A percentile compares a stretch with the other conserved stretches of the same genome.
Conservation (phyloP, 2,888 invertebrate species). For the Eupeodes luniger region DNA sequence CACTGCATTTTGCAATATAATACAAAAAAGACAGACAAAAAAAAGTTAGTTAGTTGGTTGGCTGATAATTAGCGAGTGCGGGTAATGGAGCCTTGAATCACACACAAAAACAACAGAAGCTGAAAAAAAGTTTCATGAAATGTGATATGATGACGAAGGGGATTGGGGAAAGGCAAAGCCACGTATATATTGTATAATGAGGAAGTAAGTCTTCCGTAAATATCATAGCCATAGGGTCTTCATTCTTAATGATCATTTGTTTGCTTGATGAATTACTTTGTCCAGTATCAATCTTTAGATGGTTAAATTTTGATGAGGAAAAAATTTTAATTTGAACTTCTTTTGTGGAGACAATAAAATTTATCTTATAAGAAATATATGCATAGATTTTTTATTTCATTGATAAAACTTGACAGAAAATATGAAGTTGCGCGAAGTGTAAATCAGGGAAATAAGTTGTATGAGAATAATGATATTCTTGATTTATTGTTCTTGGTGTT, state of each 20-base stretch:
- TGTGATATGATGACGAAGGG: slow-evolving; percentile 26
- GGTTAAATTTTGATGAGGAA: slow-evolving; percentile 24
- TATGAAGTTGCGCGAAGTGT: too few relatives aligned
- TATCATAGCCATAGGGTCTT: background rate
- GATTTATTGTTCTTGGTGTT: too few relatives aligned
- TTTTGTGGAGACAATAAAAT: background rate
- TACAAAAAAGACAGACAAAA: slow-evolving; percentile 2
- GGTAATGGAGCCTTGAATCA: slow-evolving; percentile 40
- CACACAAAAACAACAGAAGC: background rate
- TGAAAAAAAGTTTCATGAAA: slow-evolving; percentile 17
- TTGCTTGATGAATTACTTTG: slow-evolving; percentile 50
- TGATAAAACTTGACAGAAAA: too few relatives aligned
- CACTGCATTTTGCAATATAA: slow-evolving; percentile 29
- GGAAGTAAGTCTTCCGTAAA: slow-evolving; percentile 52
- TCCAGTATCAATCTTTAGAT: slow-evolving; percentile 31
- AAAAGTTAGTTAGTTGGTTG: slow-evolving; percentile 10
- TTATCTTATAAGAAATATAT: background rate
- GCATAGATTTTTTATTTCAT: too few relatives aligned
- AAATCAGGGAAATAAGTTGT: too few relatives aligned
- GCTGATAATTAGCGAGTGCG: slow-evolving; percentile 48
- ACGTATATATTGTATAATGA: background rate
- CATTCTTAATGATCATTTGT: slow-evolving; percentile 26
- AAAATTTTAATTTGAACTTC: background rate
- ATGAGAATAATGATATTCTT: too few relatives aligned
- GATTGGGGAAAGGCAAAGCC: slow-evolving; percentile 14